phyloP scores from a whole-genome alignment of 2,797 vertebrate genomes.

The Trachurus trachurus region DNA sequence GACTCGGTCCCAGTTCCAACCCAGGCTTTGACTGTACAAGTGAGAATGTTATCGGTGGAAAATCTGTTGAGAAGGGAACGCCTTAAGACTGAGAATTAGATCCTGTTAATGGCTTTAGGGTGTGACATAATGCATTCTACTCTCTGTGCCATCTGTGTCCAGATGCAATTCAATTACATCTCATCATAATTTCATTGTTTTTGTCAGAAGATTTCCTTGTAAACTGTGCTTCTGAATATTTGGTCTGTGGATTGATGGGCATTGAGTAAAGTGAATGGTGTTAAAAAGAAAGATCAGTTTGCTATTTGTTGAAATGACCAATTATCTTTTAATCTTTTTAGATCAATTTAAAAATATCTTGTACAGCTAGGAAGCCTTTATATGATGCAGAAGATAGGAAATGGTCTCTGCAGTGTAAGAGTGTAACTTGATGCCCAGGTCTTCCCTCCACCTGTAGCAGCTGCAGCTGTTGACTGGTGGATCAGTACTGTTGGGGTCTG shows the following conservation, averaged over 20 bases:
- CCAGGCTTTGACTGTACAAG: slow-evolving; percentile 32
- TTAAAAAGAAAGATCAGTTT: background rate
- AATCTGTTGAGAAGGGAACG: slow-evolving; percentile 6
- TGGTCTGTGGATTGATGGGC: background rate
- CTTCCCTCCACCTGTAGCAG: background rate
- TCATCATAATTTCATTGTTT: slow-evolving; percentile 13
- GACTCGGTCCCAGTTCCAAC: slow-evolving; percentile 3
- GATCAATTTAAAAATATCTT: too few species aligned
- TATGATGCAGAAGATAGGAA: too few species aligned
- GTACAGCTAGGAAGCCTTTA: too few species aligned
- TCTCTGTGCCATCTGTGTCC: slow-evolving; percentile 11
- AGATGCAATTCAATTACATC: slow-evolving; percentile 40
- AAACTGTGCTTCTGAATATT: background rate
- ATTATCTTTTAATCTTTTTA: background rate
- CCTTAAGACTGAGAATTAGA: slow-evolving; percentile 47
- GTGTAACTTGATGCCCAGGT: too few species aligned
- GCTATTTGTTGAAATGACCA: background rate
- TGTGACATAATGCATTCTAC: slow-evolving; percentile 7
- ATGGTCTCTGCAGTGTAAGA: too few species aligned
- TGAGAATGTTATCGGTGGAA: slow-evolving; percentile 25
- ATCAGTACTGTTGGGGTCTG: too few species aligned
- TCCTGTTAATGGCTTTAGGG: slow-evolving; percentile 53
- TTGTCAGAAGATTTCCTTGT: background rate
- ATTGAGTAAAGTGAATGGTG: background rate
- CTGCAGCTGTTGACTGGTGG: background rate